A percentile compares a stretch with the other conserved stretches of the same genome.
phyloP scores from a whole-genome alignment of 1,140 invertebrate genomes.

The Chelonus insularis region DNA sequence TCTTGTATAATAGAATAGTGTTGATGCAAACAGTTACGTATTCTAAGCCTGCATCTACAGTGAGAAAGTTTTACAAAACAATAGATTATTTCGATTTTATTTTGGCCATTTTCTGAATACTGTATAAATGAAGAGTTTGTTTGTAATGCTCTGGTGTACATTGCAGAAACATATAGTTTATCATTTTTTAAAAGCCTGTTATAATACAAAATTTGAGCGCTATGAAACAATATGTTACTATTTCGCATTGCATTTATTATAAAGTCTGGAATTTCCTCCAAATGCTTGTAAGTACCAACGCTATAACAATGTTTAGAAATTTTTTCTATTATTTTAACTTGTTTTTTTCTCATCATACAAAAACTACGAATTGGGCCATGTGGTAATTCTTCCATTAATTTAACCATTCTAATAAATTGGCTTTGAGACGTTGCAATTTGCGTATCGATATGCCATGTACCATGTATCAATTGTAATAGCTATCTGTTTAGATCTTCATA shows the following conservation, averaged over 20 bases:
- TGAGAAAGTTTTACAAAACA: not conserved
- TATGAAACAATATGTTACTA: not conserved
- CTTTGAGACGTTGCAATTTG: slow-evolving; percentile 5
- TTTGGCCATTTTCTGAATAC: not conserved
- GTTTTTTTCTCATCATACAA: slow-evolving; percentile 10
- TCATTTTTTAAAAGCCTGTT: not conserved
- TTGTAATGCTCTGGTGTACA: not conserved
- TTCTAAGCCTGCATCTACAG: not conserved
- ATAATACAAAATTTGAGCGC: not conserved
- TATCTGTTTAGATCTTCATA: slow-evolving; percentile 30
- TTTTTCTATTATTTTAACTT: slow-evolving; percentile 7
- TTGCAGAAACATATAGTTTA: not conserved
- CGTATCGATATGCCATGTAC: slow-evolving; percentile 17
- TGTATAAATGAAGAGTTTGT: not conserved
- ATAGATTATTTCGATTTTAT: not conserved
- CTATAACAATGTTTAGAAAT: not conserved
- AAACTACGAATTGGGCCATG: not conserved
- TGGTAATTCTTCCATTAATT: not conserved
- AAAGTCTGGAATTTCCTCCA: not conserved
- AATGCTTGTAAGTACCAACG: not conserved
- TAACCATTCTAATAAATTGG: slow-evolving; percentile 9
- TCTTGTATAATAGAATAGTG: not conserved
- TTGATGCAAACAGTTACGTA: not conserved
- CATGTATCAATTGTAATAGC: slow-evolving; percentile 13
- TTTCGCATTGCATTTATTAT: not conserved